These are phyloP conservation scores for Neodiprion pinetum DNA, from an alignment of 1,140 invertebrate species.

Conservation along the genomic window DNA sequence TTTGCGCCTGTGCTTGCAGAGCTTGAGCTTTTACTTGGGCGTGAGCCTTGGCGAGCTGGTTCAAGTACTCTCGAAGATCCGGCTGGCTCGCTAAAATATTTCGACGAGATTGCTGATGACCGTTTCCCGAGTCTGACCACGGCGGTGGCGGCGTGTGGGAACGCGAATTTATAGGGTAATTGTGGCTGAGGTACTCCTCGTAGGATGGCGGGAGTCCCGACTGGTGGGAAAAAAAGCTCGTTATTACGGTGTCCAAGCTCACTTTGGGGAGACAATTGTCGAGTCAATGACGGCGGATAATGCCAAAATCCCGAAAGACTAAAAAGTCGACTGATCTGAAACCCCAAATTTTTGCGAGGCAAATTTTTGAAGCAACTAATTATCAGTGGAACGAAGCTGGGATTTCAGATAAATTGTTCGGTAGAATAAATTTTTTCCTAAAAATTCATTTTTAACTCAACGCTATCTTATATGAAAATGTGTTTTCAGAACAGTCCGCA, in stretches of 20 bases:
- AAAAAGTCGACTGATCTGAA: too few species aligned
- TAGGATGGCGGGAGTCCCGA: conserved; percentile 56
- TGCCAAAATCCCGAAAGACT: too few species aligned
- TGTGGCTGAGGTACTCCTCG: conserved; percentile 55
- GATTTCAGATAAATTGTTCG: too few species aligned
- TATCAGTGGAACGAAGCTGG: too few species aligned
- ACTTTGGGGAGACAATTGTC: too few species aligned
- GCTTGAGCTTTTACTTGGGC: conserved; percentile 32
- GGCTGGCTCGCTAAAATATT: conserved; percentile 46
- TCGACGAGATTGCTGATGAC: conserved; percentile 31
- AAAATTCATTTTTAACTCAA: too few species aligned
- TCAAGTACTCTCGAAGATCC: conserved; percentile 50
- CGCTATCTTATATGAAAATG: too few species aligned
- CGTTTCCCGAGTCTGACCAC: conserved; percentile 49
- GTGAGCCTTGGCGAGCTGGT: conserved; percentile 40
- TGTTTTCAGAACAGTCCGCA: too few species aligned
- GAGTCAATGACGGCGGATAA: too few species aligned
- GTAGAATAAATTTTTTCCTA: too few species aligned
- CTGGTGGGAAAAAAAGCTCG: conserved; percentile 35
- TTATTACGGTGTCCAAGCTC: not conserved
- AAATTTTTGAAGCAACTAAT: too few species aligned
- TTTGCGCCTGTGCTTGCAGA: conserved; percentile 28
- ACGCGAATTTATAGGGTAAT: conserved; percentile 50
- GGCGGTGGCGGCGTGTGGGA: conserved; percentile 58
- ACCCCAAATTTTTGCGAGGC: too few species aligned